Evolutionary conservation across 2,113 vertebrate genomes (phyloP).

Genomic region (Gulo gulo): DNA sequence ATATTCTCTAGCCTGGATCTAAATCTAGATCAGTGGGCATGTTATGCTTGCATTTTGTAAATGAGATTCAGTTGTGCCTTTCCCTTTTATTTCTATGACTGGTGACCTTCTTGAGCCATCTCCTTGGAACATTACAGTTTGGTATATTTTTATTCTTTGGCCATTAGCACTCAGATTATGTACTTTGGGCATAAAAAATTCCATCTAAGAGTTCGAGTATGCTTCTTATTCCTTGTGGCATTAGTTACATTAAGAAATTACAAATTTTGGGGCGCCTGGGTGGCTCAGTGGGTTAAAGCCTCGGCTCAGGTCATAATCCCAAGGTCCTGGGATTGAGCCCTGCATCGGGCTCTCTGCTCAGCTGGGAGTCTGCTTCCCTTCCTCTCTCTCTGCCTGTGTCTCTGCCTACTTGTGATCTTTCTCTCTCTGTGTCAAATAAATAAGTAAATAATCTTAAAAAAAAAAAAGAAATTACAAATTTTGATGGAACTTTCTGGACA

Average conservation of each 20-base stretch:
- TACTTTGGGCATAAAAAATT: slow-evolving; percentile 64
- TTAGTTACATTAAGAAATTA: background rate
- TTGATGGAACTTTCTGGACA: slow-evolving; percentile 64
- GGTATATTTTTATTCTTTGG: background rate
- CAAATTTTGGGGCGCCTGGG: slow-evolving; percentile 27
- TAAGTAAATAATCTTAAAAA: no score
- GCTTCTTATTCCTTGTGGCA: slow-evolving; percentile 68
- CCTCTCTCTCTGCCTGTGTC: no score
- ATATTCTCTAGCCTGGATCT: background rate
- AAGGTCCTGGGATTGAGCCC: no score
- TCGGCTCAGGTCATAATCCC: no score
- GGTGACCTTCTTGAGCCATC: background rate
- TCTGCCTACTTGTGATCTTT: no score
- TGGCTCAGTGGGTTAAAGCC: no score
- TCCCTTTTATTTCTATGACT: background rate
- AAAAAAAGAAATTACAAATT: slow-evolving; percentile 37
- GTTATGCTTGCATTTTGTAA: background rate
- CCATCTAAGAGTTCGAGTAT: slow-evolving; percentile 57
- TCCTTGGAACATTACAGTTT: background rate
- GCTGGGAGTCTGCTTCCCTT: no score
- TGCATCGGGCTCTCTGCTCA: no score
- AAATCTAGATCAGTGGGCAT: background rate
- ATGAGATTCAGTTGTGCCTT: background rate
- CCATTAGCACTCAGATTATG: slow-evolving; percentile 39
- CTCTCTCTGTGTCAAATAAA: no score